Conservation (phyloP, 2,888 invertebrate species). For the Sesamia inferens region DNA sequence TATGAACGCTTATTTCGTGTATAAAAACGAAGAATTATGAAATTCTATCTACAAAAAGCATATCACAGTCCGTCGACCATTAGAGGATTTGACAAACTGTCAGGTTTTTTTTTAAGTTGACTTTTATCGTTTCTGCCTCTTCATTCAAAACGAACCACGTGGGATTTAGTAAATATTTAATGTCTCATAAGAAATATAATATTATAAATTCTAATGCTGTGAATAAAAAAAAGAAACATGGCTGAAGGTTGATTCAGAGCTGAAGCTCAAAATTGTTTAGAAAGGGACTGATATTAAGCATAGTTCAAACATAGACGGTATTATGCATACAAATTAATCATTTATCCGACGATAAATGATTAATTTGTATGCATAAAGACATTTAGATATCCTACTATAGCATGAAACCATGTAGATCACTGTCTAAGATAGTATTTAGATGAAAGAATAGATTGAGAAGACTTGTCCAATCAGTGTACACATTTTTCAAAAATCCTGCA, state of each 20-base stretch:
- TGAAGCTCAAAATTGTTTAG: neutral
- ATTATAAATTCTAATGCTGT: no score
- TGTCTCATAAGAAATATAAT: neutral
- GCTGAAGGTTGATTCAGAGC: neutral
- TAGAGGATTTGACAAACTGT: conserved; percentile 82
- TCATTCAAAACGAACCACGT: conserved; percentile 38
- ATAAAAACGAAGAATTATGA: conserved; percentile 73
- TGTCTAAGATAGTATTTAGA: no score
- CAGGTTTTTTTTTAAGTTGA: conserved; percentile 55
- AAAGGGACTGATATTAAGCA: neutral
- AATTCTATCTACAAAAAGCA: conserved; percentile 79
- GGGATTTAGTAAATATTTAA: conserved; percentile 18
- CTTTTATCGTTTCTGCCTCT: conserved; percentile 28
- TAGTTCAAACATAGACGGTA: neutral
- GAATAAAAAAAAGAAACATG: neutral
- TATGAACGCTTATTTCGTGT: conserved; percentile 63
- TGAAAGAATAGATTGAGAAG: no score
- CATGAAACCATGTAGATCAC: no score
- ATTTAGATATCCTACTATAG: no score
- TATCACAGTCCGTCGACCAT: conserved; percentile 81
- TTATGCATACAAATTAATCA: no score
- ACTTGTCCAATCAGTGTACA: no score
- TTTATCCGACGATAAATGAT: neutral
- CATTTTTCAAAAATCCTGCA: no score
- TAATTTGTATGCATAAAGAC: no score